Conservation (phyloP, 2,113 vertebrate genomes). For the Herpailurus yagouaroundi region DNA sequence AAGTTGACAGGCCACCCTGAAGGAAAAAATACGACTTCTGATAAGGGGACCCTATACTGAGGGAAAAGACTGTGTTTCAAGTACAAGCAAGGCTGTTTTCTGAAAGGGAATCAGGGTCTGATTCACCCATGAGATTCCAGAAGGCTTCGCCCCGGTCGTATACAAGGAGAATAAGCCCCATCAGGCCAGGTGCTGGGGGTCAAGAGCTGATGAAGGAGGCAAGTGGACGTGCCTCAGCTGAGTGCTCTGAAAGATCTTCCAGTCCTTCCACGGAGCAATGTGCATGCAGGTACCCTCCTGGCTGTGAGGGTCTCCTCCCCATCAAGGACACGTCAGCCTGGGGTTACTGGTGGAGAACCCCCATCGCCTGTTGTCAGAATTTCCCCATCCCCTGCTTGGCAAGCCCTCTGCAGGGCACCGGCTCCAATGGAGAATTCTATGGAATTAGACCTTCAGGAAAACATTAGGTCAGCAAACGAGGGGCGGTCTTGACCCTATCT, state of each 20-base stretch:
- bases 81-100: background rate
- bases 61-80: fast-evolving
- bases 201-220: background rate
- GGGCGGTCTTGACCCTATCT: background rate
- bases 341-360: background rate
- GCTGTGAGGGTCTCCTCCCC: background rate
- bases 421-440: fast-evolving
- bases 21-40: background rate
- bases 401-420: no score
- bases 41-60: no score
- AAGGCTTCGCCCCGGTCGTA: background rate
- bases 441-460: background rate
- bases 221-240: fast-evolving
- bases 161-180: fast-evolving
- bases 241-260: no score
- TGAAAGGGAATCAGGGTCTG: background rate
- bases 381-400: background rate
- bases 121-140: no score
- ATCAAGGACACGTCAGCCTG: fast-evolving
- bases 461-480: background rate
- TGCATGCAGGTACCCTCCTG: fast-evolving
- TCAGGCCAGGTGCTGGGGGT: no score
- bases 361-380: fast-evolving
- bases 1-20: no score
- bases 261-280: background rate